Evolutionary conservation across 2,797 vertebrate genomes (phyloP), one percentile per base, ranked within the genome.

Genomic region (Scomberomorus guttatus): DNA sequence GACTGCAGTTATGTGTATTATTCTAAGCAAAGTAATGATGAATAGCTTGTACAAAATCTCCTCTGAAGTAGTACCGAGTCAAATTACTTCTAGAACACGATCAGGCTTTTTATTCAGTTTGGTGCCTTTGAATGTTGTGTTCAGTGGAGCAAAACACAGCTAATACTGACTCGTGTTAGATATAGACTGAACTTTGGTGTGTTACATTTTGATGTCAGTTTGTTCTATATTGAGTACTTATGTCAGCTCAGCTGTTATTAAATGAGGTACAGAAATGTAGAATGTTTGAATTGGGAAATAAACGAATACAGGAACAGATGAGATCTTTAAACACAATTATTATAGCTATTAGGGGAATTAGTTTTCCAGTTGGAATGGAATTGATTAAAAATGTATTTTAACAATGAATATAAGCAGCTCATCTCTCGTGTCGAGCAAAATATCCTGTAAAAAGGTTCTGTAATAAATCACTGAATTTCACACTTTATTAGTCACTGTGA

Each of bases 21-120:
- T 78, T 80, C 56, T 18, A 18, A 17, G 58, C n/a, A 76, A 66
- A 72, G 57, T 58, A 78, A 79, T 74, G 51, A 79, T 61, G 52
- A 84, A 75, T 57, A 73, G 58, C 34, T 71, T 37, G 13, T 55
- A 57, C 12, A 68, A 50, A 63, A 37, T 62, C 52, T 68, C 57
- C 1, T 39, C 15, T 80, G 18, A 72, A 81, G 66, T 67, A 72
- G 25, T 22, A 61, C 42, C 63, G 32, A 83, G 44, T 63, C 58
- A 71, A 75, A 75, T 74, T 24, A 54, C 54, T 74, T 77, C 11
- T 48, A 52, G 13, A 42, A 52, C 42, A 83, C 46, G 42, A 74
- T 46, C 25, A 67, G 24, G 32, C 17, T 50, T 77, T 70, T 78
- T 82, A 39, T 74, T 65, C 67, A 61, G 46, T 52, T 57, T 66